phyloP scores from a whole-genome alignment of 2,113 vertebrate genomes.

The Ranitomeya imitator region DNA sequence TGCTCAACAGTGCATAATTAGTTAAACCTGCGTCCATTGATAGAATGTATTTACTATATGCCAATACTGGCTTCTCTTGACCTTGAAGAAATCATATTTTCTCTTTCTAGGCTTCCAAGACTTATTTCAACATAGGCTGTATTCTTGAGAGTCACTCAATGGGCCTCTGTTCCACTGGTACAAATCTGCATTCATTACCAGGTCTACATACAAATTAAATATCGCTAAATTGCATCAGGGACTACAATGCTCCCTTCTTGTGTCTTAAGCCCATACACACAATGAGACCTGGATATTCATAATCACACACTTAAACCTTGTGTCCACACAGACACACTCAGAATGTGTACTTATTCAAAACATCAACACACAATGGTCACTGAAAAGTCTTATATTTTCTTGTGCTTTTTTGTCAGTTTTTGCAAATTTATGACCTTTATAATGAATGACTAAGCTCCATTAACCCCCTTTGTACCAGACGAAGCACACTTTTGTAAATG shows the following conservation, averaged over 20 bases:
- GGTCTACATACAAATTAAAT: conserved; percentile 54
- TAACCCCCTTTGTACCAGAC: conserved; percentile 42
- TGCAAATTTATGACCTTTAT: conserved; percentile 52
- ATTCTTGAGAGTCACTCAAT: conserved; percentile 53
- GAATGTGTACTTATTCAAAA: conserved; percentile 53
- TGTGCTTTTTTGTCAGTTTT: conserved; percentile 55
- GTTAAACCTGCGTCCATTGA: conserved; percentile 54
- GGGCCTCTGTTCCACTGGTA: conserved; percentile 43
- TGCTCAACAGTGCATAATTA: conserved; percentile 53
- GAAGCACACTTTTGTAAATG: conserved; percentile 40
- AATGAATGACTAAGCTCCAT: conserved; percentile 35
- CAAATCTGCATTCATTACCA: conserved; percentile 53
- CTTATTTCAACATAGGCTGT: conserved; percentile 45
- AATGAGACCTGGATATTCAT: conserved; percentile 43
- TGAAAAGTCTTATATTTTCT: conserved; percentile 57
- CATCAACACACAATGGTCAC: conserved; percentile 54
- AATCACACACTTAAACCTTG: conserved; percentile 49
- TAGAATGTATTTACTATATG: conserved; percentile 50
- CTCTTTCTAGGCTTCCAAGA: conserved; percentile 40
- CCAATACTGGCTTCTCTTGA: conserved; percentile 51
- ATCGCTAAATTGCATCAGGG: conserved; percentile 49
- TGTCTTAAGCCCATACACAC: conserved; percentile 53
- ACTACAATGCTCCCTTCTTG: conserved; percentile 46
- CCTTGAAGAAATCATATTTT: conserved; percentile 53
- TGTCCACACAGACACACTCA: conserved; percentile 55